Conservation (phyloP, 2,888 invertebrate genomes). For the Leptothorax acervorum region DNA sequence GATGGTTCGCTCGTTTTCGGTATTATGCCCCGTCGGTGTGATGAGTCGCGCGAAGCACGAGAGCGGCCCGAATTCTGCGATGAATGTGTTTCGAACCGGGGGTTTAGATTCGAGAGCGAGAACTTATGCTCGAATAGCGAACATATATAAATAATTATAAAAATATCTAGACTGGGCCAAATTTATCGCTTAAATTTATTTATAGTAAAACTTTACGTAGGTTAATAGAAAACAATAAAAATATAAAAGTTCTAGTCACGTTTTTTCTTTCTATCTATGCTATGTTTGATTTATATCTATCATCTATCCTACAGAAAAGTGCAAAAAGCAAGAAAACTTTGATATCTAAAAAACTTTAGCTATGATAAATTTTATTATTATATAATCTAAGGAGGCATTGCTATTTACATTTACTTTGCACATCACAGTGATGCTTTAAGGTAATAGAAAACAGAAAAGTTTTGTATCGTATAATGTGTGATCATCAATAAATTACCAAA, state of each 20-base stretch:
- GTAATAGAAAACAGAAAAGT: neutral
- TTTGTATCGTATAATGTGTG: neutral
- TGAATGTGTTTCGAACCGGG: too few relatives aligned
- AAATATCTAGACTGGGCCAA: neutral
- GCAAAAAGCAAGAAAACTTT: neutral
- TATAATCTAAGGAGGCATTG: neutral
- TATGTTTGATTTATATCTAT: neutral
- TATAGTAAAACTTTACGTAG: neutral
- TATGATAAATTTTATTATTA: slow-evolving; percentile 14
- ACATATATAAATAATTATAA: neutral
- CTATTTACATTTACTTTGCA: neutral
- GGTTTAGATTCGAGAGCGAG: too few relatives aligned
- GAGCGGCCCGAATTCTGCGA: too few relatives aligned
- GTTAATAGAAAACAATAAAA: neutral
- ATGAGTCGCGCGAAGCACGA: too few relatives aligned
- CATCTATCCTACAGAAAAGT: neutral
- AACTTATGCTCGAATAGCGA: too few relatives aligned
- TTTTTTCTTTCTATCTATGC: neutral
- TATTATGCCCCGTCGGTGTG: too few relatives aligned
- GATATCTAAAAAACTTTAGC: neutral
- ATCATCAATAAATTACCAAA: neutral
- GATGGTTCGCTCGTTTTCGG: too few relatives aligned
- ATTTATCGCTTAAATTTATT: neutral
- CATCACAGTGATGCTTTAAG: neutral
- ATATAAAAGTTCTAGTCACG: slow-evolving; percentile 18